Percentiles rank a stretch among this genome's conserved stretches.
Evolutionary conservation across 2,797 vertebrate genomes (phyloP).

Genomic region (Sphenopsis melanotis): DNA sequence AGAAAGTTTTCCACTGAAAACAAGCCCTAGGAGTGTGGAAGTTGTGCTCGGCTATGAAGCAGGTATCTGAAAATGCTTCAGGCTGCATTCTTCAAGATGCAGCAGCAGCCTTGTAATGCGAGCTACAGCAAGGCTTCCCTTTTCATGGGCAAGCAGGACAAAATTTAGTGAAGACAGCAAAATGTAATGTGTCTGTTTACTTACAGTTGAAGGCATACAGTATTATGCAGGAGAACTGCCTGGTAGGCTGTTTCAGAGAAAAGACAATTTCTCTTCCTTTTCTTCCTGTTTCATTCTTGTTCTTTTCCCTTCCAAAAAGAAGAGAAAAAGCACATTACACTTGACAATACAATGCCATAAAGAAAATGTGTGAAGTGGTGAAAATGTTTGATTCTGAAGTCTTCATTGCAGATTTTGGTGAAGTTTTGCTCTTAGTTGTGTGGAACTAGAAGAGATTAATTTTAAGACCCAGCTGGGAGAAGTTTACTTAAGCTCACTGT

Average conservation of each 20-base stretch:
- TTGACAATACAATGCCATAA: not conserved
- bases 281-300: not conserved
- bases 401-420: not conserved
- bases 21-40: not conserved
- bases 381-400: not conserved
- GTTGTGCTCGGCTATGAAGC: not conserved
- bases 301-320: not conserved
- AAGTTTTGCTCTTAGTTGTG: not conserved
- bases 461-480: not conserved
- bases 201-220: not conserved
- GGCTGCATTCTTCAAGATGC: not conserved
- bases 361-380: not conserved
- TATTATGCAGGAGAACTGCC: not conserved
- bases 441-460: not conserved
- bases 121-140: not conserved
- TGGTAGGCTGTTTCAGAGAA: not conserved
- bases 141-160: not conserved
- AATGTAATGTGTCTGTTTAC: not conserved
- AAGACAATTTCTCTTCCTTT: not conserved
- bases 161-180: not conserved
- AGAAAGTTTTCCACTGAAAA: not conserved
- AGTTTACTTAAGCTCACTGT: slow-evolving; percentile 10
- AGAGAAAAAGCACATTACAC: not conserved
- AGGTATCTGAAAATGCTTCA: not conserved
- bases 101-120: not conserved